A percentile compares a stretch with the other conserved stretches of the same genome.
phyloP scores from a whole-genome alignment of 92 coral and sea anemone genomes.

The Epizoanthus stellaris region DNA sequence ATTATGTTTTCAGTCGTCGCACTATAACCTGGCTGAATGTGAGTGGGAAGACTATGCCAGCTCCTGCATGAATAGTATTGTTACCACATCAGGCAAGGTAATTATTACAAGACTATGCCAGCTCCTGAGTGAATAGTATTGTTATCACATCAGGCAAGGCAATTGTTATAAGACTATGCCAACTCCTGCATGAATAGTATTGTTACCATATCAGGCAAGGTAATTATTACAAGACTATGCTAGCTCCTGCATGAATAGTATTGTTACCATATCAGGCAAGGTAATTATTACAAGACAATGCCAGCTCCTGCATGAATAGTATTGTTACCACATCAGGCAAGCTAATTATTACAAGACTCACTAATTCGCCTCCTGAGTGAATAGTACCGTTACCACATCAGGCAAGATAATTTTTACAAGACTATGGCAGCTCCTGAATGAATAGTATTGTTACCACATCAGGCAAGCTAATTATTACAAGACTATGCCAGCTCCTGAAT shows the following conservation, averaged over 20 bases:
- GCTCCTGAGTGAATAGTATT: constrained; percentile 66
- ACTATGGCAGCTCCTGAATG: no score
- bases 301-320: constrained; percentile 47
- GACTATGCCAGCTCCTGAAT: no score
- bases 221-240: constrained; percentile 9
- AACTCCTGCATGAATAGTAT: constrained; percentile 67
- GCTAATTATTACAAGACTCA: constrained; percentile 65
- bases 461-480: constrained; percentile 66
- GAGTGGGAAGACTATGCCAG: constrained; percentile 68
- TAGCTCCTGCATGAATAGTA: constrained; percentile 49
- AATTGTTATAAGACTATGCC: constrained; percentile 47
- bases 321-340: constrained; percentile 85
- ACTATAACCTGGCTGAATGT: constrained; percentile 51
- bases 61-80: constrained; percentile 72
- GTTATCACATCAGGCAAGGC: constrained; percentile 93
- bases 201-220: constrained; percentile 90
- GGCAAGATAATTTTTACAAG: constrained; percentile 68
- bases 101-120: constrained; percentile 46
- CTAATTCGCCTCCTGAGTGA: no score
- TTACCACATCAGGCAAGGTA: constrained; percentile 90
- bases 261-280: constrained; percentile 89
- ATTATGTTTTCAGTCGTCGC: constrained; percentile 53
- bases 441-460: constrained; percentile 87
- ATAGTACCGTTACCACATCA: constrained; percentile 82
- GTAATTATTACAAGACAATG: constrained; percentile 32